Evolutionary conservation across 2,888 invertebrate genomes (phyloP).

Genomic region (Pseudococcus longispinus): DNA sequence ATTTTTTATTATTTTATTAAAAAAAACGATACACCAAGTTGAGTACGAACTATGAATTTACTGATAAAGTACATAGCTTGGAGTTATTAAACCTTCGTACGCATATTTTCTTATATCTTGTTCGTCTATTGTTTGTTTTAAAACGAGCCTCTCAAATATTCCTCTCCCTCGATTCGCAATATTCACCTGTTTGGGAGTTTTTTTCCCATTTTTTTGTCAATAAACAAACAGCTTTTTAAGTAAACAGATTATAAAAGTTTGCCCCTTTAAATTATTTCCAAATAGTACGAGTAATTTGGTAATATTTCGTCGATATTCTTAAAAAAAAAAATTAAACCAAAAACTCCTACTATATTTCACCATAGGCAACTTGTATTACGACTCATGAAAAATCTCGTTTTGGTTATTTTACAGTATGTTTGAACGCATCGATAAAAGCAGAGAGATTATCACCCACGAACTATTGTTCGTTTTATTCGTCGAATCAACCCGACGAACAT

Average conservation of each 20-base stretch:
- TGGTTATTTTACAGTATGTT: not conserved
- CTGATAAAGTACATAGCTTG: constrained; percentile 26
- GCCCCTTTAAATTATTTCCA: not conserved
- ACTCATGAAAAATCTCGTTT: not conserved
- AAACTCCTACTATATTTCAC: not conserved
- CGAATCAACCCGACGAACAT: not conserved
- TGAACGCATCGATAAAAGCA: not conserved
- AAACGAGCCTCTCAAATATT: not conserved
- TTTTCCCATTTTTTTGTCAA: not conserved
- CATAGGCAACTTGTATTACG: not conserved
- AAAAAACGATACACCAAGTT: not conserved
- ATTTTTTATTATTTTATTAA: not conserved
- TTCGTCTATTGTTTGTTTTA: not conserved
- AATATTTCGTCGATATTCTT: not conserved
- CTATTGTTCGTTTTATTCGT: constrained; percentile 4
- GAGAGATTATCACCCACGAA: constrained; percentile 39
- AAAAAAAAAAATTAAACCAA: not conserved
- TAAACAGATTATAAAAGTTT: constrained; percentile 32
- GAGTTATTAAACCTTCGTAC: not conserved
- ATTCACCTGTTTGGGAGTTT: constrained; percentile 26
- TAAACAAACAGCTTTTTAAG: not conserved
- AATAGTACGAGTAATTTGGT: not conserved
- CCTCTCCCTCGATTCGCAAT: not conserved
- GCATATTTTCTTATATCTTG: not conserved
- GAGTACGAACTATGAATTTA: not conserved